These are phyloP conservation scores for Lateolabrax maculatus DNA, from an alignment of 2,797 vertebrate genomes.

Conservation along the genomic window DNA sequence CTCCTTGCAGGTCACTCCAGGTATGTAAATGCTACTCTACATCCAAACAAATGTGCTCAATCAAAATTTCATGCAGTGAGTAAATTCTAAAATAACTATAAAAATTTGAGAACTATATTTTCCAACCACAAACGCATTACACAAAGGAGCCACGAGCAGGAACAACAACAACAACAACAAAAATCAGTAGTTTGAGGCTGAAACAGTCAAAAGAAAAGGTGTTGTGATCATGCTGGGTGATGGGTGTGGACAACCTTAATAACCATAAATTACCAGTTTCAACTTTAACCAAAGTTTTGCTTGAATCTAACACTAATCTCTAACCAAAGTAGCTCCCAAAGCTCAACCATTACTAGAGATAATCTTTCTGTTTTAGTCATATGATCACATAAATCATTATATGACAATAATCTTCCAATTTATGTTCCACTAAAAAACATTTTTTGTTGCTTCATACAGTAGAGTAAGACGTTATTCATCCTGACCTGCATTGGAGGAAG, in stretches of 20 bases:
- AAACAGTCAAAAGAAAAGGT: neutral
- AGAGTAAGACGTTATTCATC: conserved; percentile 6
- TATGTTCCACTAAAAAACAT: neutral
- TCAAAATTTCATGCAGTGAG: neutral
- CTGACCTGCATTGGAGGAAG: conserved; percentile 85
- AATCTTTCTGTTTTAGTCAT: neutral
- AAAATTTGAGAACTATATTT: neutral
- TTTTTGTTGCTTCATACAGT: neutral
- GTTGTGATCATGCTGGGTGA: neutral
- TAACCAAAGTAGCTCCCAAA: no score
- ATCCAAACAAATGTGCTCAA: neutral
- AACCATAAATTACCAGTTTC: no score
- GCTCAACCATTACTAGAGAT: no score
- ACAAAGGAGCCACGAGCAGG: neutral
- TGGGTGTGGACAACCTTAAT: neutral
- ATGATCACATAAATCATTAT: neutral
- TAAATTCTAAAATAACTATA: neutral
- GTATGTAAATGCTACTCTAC: neutral
- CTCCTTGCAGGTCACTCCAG: neutral
- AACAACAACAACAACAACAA: neutral
- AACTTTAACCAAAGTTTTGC: no score
- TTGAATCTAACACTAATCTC: no score
- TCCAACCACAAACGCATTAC: neutral
- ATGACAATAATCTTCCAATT: neutral
- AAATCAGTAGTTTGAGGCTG: neutral